phyloP scores from a whole-genome alignment of 2,113 vertebrate genomes.

The Ibidorhyncha struthersii region DNA sequence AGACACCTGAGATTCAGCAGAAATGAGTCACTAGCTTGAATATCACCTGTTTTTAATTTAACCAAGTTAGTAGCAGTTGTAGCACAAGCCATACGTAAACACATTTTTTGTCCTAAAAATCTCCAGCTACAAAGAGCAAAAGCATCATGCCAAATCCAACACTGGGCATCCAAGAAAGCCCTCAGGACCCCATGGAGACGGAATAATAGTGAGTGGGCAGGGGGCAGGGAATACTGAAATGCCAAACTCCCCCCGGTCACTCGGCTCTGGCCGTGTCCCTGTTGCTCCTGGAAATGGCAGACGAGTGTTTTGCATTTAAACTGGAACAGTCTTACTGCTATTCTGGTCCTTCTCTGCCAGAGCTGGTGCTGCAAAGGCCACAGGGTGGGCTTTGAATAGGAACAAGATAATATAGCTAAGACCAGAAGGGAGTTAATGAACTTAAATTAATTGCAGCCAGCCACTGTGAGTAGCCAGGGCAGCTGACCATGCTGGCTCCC shows the following conservation, averaged over 20 bases:
- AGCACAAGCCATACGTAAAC: background rate
- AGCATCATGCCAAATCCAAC: background rate
- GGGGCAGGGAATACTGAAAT: background rate
- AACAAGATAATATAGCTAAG: background rate
- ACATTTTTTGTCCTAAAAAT: background rate
- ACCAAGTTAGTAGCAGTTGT: background rate
- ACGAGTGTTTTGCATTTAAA: background rate
- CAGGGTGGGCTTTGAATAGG: background rate
- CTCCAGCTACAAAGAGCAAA: background rate
- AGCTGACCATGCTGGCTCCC: background rate
- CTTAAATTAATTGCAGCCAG: background rate
- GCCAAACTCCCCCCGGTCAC: background rate
- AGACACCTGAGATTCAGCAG: background rate
- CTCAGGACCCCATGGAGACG: background rate
- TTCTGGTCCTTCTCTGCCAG: background rate
- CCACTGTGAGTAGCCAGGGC: background rate
- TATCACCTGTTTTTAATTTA: background rate
- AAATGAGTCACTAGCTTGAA: background rate
- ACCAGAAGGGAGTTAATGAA: background rate
- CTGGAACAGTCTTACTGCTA: accelerated
- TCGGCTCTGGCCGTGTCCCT: background rate
- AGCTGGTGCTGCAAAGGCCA: background rate
- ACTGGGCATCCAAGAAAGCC: background rate
- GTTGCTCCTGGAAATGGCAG: constrained; percentile 26
- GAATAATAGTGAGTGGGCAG: background rate